These are phyloP conservation scores for Drosophila malerkotliana DNA, from an alignment of 1,140 invertebrate genomes.

Conservation along the genomic window DNA sequence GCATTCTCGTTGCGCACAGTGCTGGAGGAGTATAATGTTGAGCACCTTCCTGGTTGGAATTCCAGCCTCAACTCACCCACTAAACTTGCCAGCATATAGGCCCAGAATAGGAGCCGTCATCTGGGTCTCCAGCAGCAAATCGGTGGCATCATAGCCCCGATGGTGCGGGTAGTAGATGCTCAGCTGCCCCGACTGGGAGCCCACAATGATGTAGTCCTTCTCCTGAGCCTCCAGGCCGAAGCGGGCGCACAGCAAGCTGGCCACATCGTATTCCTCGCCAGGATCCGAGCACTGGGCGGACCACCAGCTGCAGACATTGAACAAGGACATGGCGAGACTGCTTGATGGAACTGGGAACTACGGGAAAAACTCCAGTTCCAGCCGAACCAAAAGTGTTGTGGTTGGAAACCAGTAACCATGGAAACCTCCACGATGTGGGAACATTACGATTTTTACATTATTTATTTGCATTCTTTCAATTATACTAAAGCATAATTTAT, in stretches of 20 bases:
- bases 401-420: constrained; percentile 8
- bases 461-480: constrained; percentile 21
- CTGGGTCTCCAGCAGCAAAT: constrained; percentile 89
- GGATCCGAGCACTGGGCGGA: constrained; percentile 86
- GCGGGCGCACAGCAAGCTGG: constrained; percentile 73
- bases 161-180: constrained; percentile 87
- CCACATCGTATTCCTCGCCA: constrained; percentile 84
- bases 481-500: constrained; percentile 33
- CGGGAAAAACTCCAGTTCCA: not conserved
- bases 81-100: constrained; percentile 88
- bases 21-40: constrained; percentile 21
- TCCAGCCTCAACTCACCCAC: constrained; percentile 85
- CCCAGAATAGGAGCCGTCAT: constrained; percentile 89
- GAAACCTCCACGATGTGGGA: not conserved
- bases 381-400: constrained; percentile 30
- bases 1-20: constrained; percentile 71
- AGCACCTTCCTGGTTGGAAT: not conserved
- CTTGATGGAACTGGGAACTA: constrained; percentile 5
- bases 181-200: constrained; percentile 89
- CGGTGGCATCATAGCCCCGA: constrained; percentile 86
- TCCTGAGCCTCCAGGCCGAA: constrained; percentile 85
- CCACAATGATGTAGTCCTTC: constrained; percentile 88
- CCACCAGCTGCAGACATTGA: constrained; percentile 92
- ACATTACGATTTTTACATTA: constrained; percentile 14
- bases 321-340: constrained; percentile 88